phyloP scores from a whole-genome alignment of 2,888 invertebrate genomes.

The Andricus quercusramuli region DNA sequence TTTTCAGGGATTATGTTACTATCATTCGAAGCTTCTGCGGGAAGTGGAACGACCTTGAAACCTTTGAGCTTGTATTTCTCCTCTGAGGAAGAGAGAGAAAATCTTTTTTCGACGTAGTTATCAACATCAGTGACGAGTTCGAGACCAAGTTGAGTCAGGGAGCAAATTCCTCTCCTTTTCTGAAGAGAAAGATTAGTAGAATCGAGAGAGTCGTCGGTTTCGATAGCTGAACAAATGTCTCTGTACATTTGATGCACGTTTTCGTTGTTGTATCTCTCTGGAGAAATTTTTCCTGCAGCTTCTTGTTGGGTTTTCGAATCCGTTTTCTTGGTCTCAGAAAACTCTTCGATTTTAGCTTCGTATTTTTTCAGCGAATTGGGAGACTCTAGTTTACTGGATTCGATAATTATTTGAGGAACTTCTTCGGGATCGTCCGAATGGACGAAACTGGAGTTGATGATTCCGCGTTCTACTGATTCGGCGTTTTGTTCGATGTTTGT shows the following conservation, averaged over 20 bases:
- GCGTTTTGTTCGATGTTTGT: slow-evolving; percentile 67
- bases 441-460: slow-evolving; percentile 62
- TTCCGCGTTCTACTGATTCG: slow-evolving; percentile 66
- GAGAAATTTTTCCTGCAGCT: slow-evolving; percentile 37
- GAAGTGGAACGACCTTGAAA: slow-evolving; percentile 21
- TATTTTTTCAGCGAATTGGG: slow-evolving; percentile 1
- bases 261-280: slow-evolving; percentile 50
- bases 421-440: slow-evolving; percentile 51
- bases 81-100: slow-evolving; percentile 43
- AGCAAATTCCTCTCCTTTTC: slow-evolving; percentile 82
- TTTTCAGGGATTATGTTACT: slow-evolving; percentile 50
- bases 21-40: slow-evolving; percentile 35
- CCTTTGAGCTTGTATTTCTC: slow-evolving; percentile 44
- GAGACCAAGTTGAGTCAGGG: slow-evolving; percentile 79
- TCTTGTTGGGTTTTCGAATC: slow-evolving; percentile 48
- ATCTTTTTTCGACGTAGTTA: slow-evolving; percentile 58
- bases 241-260: slow-evolving; percentile 66
- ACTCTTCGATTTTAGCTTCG: slow-evolving; percentile 29
- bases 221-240: slow-evolving; percentile 80
- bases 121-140: slow-evolving; percentile 69
- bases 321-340: slow-evolving; percentile 10
- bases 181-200: slow-evolving; percentile 78
- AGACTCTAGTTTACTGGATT: slow-evolving; percentile 45
- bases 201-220: slow-evolving; percentile 71
- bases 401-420: slow-evolving; percentile 49